Percentiles rank a stretch among this genome's conserved stretches.
phyloP scores from a whole-genome alignment of 92 coral and sea anemone species.

The Paramuricea clavata region DNA sequence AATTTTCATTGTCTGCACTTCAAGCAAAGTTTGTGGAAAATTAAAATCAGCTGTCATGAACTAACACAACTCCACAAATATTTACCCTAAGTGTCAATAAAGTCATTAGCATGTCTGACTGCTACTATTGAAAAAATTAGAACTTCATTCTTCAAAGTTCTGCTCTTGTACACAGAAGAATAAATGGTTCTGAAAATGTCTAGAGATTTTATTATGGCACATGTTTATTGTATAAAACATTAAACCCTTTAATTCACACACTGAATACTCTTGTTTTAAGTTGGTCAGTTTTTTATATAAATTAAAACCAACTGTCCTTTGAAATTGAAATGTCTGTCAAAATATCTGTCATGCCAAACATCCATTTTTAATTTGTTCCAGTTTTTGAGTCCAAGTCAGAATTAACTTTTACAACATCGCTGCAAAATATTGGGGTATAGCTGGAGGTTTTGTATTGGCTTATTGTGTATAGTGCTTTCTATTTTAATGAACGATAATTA shows the following conservation, averaged over 20 bases:
- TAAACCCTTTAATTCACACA: too few species aligned
- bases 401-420: not conserved
- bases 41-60: not conserved
- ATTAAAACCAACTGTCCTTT: not conserved
- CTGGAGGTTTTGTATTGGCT: too few species aligned
- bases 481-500: too few species aligned
- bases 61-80: not conserved
- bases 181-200: too few species aligned
- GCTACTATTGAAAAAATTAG: not conserved
- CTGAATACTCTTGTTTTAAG: too few species aligned
- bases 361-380: not conserved
- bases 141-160: not conserved
- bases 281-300: not conserved
- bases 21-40: not conserved
- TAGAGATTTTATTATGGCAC: too few species aligned
- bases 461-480: too few species aligned
- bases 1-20: not conserved
- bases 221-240: too few species aligned
- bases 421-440: too few species aligned
- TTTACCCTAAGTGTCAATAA: not conserved
- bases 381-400: not conserved
- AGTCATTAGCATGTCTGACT: constrained; percentile 19
- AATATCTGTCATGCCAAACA: not conserved
- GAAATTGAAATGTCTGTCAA: not conserved
- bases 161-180: not conserved